phyloP scores from a whole-genome alignment of 23 tunicate genomes.

The Diplosoma virens region DNA sequence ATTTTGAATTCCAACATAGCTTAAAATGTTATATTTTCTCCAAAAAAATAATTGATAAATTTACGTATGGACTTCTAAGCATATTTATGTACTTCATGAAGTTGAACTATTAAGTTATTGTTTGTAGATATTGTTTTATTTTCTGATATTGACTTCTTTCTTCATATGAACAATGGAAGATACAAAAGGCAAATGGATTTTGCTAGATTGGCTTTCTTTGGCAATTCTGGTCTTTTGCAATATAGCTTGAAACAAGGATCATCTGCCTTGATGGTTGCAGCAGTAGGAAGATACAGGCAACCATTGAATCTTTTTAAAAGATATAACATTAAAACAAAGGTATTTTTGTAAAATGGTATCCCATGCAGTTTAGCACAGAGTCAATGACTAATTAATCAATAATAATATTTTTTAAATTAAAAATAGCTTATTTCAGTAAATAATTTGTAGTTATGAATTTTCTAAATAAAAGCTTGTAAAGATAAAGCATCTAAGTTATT shows the following conservation, averaged over 20 bases:
- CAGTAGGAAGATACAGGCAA: slow-evolving; percentile 36
- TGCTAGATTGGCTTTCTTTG: slow-evolving; percentile 37
- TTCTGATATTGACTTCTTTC: slow-evolving; percentile 46
- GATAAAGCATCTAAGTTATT: too few species aligned
- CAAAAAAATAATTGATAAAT: too few species aligned
- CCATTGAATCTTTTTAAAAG: slow-evolving; percentile 54
- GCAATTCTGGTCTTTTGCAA: slow-evolving; percentile 31
- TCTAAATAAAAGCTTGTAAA: too few species aligned
- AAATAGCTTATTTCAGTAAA: too few species aligned
- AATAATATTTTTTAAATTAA: too few species aligned
- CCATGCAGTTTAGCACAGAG: background rate
- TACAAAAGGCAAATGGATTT: slow-evolving; percentile 51
- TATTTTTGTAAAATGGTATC: slow-evolving; percentile 8
- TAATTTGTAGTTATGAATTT: too few species aligned
- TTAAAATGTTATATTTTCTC: too few species aligned
- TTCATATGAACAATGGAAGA: slow-evolving; percentile 78
- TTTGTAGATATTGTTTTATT: slow-evolving; percentile 47
- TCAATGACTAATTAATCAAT: too few species aligned
- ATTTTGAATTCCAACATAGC: too few species aligned
- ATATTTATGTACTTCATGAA: too few species aligned
- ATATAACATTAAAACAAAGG: slow-evolving; percentile 53
- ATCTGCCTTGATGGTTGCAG: slow-evolving; percentile 39
- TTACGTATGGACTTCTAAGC: too few species aligned
- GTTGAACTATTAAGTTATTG: too few species aligned
- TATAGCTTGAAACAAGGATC: background rate